A percentile compares a stretch with the other conserved stretches of the same genome.
phyloP scores from a whole-genome alignment of 2,888 invertebrate species.

The Argyresthia albistria region DNA sequence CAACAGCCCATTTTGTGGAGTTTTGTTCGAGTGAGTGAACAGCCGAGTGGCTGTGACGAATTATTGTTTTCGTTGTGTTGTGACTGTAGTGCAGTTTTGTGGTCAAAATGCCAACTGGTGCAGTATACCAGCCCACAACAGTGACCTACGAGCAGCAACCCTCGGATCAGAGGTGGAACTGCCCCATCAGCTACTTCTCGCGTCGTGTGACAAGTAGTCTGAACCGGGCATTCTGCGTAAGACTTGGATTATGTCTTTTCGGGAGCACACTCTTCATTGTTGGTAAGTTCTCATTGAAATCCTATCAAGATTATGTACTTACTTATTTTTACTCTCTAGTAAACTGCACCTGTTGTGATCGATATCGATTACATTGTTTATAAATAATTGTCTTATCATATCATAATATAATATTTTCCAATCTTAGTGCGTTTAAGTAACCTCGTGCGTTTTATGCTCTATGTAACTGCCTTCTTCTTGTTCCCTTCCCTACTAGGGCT shows the following conservation, averaged over 20 bases:
- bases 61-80: slow-evolving; percentile 13
- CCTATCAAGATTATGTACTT: no score
- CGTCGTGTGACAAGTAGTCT: slow-evolving; percentile 62
- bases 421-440: no score
- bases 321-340: no score
- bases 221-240: slow-evolving; percentile 53
- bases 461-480: no score
- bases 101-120: slow-evolving; percentile 76
- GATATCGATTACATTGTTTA: no score
- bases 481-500: no score
- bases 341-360: no score
- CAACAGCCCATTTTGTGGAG: neutral
- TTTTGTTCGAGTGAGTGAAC: neutral
- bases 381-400: no score
- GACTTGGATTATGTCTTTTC: slow-evolving; percentile 50
- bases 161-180: slow-evolving; percentile 69
- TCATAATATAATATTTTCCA: no score
- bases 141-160: slow-evolving; percentile 79
- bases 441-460: no score
- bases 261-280: slow-evolving; percentile 55
- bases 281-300: slow-evolving; percentile 32
- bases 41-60: neutral
- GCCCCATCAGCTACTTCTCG: slow-evolving; percentile 69
- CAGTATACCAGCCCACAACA: slow-evolving; percentile 85
- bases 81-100: slow-evolving; percentile 7